These are phyloP conservation scores for Drosophila subobscura DNA, from an alignment of 1,140 invertebrate genomes.

Conservation along the genomic window DNA sequence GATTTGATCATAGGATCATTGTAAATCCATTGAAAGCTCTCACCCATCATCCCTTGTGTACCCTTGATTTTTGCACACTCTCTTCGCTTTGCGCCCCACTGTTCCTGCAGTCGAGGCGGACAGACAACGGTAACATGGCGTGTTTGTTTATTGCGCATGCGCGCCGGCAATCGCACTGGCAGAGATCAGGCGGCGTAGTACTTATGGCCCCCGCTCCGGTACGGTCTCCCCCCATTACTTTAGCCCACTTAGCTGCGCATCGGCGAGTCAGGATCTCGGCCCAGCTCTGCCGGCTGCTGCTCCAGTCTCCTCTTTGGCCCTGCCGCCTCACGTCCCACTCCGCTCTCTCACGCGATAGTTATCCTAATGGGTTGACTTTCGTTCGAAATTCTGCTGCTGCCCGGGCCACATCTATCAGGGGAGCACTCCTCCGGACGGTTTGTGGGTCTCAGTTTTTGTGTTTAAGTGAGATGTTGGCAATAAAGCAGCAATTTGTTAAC, in stretches of 20 bases:
- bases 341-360: slow-evolving; percentile 78
- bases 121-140: slow-evolving; percentile 76
- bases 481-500: slow-evolving; percentile 81
- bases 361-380: slow-evolving; percentile 81
- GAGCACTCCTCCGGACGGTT: slow-evolving; percentile 13
- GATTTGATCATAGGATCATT: no score
- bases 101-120: slow-evolving; percentile 34
- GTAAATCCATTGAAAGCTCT: no score
- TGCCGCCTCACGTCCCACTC: slow-evolving; percentile 27
- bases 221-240: slow-evolving; percentile 63
- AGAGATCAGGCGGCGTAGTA: slow-evolving; percentile 23
- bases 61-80: not conserved
- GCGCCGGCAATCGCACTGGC: slow-evolving; percentile 69
- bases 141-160: slow-evolving; percentile 82
- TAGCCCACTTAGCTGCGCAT: slow-evolving; percentile 76
- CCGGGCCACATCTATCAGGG: slow-evolving; percentile 73
- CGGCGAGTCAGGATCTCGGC: slow-evolving; percentile 69
- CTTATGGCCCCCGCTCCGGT: slow-evolving; percentile 38
- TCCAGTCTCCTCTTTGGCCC: slow-evolving; percentile 27
- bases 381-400: slow-evolving; percentile 47
- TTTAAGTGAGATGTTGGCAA: slow-evolving; percentile 82
- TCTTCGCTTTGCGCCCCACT: slow-evolving; percentile 50
- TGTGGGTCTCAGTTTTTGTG: slow-evolving; percentile 31
- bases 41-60: not conserved
- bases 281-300: no score